Conservation (phyloP, 92 coral and sea anemone genomes). For the Phenganax stokvisi region DNA sequence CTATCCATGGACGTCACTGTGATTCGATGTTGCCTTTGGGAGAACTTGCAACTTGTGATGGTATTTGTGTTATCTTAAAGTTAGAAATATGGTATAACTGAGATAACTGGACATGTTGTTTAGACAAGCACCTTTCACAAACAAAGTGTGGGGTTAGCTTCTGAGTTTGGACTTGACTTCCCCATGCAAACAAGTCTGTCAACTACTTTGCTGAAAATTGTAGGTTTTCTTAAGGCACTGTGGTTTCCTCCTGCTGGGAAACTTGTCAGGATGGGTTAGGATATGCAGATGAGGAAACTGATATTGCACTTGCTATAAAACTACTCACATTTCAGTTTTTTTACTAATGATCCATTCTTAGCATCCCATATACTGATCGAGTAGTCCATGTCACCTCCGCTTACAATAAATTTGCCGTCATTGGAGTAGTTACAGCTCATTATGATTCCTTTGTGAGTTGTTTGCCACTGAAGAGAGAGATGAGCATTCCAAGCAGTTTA, state of each 20-base stretch:
- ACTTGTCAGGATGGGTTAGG: no score
- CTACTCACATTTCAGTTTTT: slow-evolving; percentile 65
- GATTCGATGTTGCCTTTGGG: slow-evolving; percentile 74
- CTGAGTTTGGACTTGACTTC: no score
- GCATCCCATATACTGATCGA: slow-evolving; percentile 92
- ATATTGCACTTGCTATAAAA: no score
- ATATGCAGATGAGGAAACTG: no score
- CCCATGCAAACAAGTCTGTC: no score
- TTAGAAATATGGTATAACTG: not conserved
- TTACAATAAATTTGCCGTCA: slow-evolving; percentile 86
- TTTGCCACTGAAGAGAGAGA: slow-evolving; percentile 68
- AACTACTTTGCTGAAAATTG: no score
- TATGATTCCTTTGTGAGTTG: slow-evolving; percentile 74
- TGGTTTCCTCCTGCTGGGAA: no score
- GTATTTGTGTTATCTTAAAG: slow-evolving; percentile 80
- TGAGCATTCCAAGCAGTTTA: not conserved
- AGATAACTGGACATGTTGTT: not conserved
- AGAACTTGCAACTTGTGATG: slow-evolving; percentile 86
- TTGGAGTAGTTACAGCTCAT: slow-evolving; percentile 84
- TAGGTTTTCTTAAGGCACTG: no score
- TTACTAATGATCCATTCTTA: slow-evolving; percentile 68
- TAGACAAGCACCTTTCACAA: not conserved
- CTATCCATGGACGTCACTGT: slow-evolving; percentile 96
- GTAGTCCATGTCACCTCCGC: slow-evolving; percentile 87
- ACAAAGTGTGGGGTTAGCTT: not conserved